Conservation (phyloP, 2,113 vertebrate species). For the Macaca nemestrina region DNA sequence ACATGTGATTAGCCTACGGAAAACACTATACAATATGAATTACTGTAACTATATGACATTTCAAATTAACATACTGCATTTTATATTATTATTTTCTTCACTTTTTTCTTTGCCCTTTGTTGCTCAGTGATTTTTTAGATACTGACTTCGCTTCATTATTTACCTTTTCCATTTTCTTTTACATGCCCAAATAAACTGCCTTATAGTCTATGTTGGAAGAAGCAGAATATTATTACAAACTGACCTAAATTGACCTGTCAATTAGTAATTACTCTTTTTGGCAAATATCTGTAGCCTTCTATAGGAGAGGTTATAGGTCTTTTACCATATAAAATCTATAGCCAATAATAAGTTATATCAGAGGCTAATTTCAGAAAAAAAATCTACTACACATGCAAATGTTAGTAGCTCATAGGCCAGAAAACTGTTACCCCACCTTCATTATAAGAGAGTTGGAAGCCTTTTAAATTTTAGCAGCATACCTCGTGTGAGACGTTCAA, state of each 20-base stretch:
- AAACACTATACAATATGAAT: background rate
- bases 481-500: rapidly evolving
- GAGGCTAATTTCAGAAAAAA: background rate
- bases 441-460: rapidly evolving
- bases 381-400: background rate
- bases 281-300: background rate
- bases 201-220: background rate
- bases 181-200: background rate
- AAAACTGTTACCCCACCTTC: background rate
- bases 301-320: background rate
- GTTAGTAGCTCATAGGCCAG: no score
- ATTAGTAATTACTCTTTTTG: background rate
- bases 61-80: background rate
- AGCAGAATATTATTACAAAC: background rate
- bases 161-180: background rate
- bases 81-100: background rate
- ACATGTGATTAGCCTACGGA: background rate
- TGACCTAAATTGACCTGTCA: background rate
- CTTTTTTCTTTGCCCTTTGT: background rate
- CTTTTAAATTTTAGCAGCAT: background rate
- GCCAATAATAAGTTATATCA: background rate
- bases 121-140: background rate
- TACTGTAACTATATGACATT: background rate
- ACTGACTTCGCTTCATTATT: background rate
- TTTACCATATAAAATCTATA: background rate